These are phyloP conservation scores for Maccullochella peelii DNA, from an alignment of 2,113 vertebrate genomes.

Conservation along the genomic window DNA sequence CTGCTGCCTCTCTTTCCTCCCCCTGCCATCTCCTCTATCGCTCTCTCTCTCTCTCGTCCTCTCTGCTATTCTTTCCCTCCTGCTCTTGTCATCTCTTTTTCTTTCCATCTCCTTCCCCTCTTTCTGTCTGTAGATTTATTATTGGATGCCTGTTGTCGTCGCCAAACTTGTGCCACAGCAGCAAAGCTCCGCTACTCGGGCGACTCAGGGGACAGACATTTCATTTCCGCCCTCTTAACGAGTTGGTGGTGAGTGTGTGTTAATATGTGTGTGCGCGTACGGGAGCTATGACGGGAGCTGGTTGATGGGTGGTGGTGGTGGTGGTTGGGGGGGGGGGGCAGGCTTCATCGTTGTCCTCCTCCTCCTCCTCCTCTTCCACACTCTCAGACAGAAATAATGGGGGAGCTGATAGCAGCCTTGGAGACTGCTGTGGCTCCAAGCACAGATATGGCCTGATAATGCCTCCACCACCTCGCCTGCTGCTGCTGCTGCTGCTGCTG, in stretches of 20 bases:
- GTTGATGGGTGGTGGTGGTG: slow-evolving; percentile 50
- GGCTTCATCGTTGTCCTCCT: slow-evolving; percentile 86
- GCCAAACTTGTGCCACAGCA: slow-evolving; percentile 81
- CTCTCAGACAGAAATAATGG: slow-evolving; percentile 92
- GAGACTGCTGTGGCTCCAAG: slow-evolving; percentile 92
- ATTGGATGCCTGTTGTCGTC: slow-evolving; percentile 42
- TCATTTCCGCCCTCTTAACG: slow-evolving; percentile 95
- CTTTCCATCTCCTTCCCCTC: slow-evolving; percentile 14
- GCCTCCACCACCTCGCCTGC: slow-evolving; percentile 88
- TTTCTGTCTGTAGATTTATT: slow-evolving; percentile 50
- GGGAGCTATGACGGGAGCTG: slow-evolving; percentile 72
- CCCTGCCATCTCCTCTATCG: not conserved
- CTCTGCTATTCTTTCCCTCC: slow-evolving; percentile 16
- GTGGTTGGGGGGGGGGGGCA: slow-evolving; percentile 67
- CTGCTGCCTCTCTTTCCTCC: slow-evolving; percentile 77
- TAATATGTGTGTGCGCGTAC: slow-evolving; percentile 37
- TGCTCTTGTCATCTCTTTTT: slow-evolving; percentile 6
- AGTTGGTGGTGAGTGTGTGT: slow-evolving; percentile 79
- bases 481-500: slow-evolving; percentile 42
- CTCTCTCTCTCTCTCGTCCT: slow-evolving; percentile 29
- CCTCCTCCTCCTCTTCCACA: slow-evolving; percentile 86
- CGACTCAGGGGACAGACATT: slow-evolving; percentile 84
- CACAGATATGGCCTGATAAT: slow-evolving; percentile 95
- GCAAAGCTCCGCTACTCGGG: slow-evolving; percentile 87
- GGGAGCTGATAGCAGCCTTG: slow-evolving; percentile 96